Percentiles rank a stretch among this genome's conserved stretches.
Conservation (phyloP, 2,113 vertebrate genomes). For the Salvelinus sp. region DNA sequence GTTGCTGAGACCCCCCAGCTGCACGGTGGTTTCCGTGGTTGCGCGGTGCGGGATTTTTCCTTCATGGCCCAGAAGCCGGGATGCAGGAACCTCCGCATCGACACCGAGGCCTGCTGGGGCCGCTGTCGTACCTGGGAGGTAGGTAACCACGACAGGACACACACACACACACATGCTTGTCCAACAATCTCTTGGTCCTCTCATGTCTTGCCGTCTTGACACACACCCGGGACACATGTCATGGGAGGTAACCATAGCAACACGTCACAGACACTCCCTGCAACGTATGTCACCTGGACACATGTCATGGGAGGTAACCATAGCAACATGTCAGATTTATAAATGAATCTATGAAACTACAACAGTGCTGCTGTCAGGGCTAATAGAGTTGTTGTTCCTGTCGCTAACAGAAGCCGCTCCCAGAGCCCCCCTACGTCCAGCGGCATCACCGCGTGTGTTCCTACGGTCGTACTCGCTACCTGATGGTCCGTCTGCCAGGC, state of each 20-base stretch:
- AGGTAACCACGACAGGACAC: constrained; percentile 1
- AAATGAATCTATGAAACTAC: no score
- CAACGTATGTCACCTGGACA: no score
- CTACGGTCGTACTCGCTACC: constrained; percentile 64
- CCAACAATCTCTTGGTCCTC: no score
- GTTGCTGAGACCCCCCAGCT: no score
- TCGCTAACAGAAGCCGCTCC: constrained; percentile 63
- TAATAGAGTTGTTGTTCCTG: not conserved
- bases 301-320: no score
- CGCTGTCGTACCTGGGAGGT: constrained; percentile 81
- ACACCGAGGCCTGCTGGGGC: constrained; percentile 78
- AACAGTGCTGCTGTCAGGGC: not conserved
- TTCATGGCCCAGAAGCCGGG: constrained; percentile 19
- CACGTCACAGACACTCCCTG: no score
- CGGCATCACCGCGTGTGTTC: constrained; percentile 73
- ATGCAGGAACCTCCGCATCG: constrained; percentile 65
- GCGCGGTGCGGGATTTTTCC: no score
- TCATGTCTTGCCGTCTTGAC: no score
- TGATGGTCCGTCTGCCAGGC: constrained; percentile 66
- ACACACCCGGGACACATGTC: no score
- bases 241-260: no score
- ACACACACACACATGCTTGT: constrained; percentile 6
- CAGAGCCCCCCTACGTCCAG: constrained; percentile 69
- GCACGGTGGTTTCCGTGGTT: no score
- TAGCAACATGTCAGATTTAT: no score